phyloP scores from a whole-genome alignment of 2,113 vertebrate genomes.

The Spilogale gracilis region DNA sequence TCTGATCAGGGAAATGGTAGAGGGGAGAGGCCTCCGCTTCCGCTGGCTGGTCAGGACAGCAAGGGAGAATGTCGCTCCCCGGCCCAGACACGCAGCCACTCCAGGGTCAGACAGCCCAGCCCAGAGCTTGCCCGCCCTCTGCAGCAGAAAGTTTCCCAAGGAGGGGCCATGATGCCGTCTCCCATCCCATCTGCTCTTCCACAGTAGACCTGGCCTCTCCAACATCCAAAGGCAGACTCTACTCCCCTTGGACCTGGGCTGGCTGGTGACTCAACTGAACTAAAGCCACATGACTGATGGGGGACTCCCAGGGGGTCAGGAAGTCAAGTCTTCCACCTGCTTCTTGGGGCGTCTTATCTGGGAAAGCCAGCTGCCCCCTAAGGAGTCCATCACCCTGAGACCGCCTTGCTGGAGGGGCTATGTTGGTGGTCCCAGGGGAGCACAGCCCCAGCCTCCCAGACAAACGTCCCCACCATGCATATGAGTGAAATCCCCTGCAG shows the following conservation, averaged over 20 bases:
- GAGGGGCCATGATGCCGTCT: background rate
- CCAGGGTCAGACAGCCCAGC: background rate
- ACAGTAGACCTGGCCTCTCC: background rate
- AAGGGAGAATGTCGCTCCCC: background rate
- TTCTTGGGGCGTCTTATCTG: background rate
- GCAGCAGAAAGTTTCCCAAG: accelerated
- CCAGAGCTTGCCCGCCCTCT: background rate
- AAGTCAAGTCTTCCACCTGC: background rate
- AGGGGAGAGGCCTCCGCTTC: too few relatives aligned
- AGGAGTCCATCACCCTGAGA: background rate
- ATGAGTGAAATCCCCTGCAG: background rate
- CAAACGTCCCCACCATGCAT: accelerated
- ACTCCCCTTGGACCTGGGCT: background rate
- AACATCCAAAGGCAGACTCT: background rate
- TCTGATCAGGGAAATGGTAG: background rate
- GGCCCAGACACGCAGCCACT: accelerated
- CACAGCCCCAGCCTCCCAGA: too few relatives aligned
- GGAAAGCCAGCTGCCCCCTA: background rate
- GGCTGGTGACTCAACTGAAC: background rate
- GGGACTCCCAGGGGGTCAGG: background rate
- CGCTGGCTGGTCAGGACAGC: background rate
- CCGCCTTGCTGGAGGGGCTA: accelerated
- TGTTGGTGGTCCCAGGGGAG: too few relatives aligned
- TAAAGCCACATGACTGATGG: background rate
- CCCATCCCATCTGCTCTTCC: background rate